phyloP scores from a whole-genome alignment of 2,113 vertebrate genomes.

The Calcarius ornatus region DNA sequence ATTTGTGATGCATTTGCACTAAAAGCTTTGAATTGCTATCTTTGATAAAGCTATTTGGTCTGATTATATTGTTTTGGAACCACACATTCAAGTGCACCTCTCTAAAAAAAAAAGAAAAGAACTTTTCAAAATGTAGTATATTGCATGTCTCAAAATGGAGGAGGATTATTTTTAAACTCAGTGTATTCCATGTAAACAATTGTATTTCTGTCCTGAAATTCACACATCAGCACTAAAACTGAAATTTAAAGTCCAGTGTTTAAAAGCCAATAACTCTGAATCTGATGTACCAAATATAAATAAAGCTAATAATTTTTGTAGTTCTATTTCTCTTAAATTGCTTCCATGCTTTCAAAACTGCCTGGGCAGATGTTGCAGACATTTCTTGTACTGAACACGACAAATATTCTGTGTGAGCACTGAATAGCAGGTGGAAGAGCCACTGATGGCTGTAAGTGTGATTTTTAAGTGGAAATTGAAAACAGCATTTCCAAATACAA shows the following conservation, averaged over 20 bases:
- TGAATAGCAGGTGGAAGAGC: background rate
- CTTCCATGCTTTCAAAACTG: background rate
- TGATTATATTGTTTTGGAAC: constrained; percentile 60
- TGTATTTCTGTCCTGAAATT: background rate
- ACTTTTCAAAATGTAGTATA: background rate
- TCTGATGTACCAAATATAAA: background rate
- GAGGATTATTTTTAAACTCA: constrained; percentile 1
- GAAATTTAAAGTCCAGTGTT: background rate
- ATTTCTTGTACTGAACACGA: background rate
- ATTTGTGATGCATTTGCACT: constrained; percentile 55
- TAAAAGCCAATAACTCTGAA: background rate
- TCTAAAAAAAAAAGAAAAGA: background rate
- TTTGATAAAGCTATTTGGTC: constrained; percentile 60
- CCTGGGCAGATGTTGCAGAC: background rate
- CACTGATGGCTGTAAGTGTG: background rate
- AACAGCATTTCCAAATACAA: background rate
- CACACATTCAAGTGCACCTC: background rate
- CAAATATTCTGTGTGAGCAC: background rate
- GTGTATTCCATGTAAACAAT: background rate
- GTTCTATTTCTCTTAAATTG: background rate
- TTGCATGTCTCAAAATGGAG: background rate
- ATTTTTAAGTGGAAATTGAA: background rate
- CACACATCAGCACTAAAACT: background rate
- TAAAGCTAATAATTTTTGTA: background rate
- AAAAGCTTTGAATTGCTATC: constrained; percentile 67